Base-by-base conservation (phyloP, 2,888 invertebrate species). In the Muschampia staudingeri region DNA sequence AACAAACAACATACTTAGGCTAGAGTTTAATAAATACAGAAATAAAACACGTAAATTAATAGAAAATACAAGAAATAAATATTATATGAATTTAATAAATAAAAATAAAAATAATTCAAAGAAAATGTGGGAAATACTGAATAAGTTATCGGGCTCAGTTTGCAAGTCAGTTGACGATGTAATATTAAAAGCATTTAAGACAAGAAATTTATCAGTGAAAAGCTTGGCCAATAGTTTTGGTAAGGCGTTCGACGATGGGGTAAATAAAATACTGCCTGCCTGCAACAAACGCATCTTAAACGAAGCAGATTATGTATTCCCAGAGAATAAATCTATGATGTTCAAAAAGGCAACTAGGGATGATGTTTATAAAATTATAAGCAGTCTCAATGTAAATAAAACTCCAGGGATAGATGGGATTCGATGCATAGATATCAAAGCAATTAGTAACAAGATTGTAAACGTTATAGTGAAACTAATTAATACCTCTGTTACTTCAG, bases 121-220 rank as follows among this genome's bases (percentile, higher is more conserved):
- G 37, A 65, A 79, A 37, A 8, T 82, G 7, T 84, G 82, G 80
- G 9, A 80, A 34, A 80, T 84, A 14, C 48, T 84, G 16, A 80
- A 84, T 44, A 42, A 19, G 25, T 16, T 84, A 34, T 30, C 75
- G 40, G 84, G 82, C 8, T 56, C 76, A 14, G 44, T 82, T 8
- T n/a, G 8, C 7, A 76, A 61, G 61, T 84, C 84, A 1, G 30
- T 82, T 12, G 84, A 84, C 52, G 69, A 52, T 52, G 76, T 44
- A 40, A 65, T 83, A 34, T 1, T 77, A 34, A 77, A 80, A 77
- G 70, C 75, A 14, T 84, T 84, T 48, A 71, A 52, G 52, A n/a
- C 75, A 70, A 80, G 75, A n/a, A 73, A 70, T 40, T 44, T 67
- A 5, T 40, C 76, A 2, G 16, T 42, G n/a, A 76, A 71, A 76